These are phyloP conservation scores for Podilymbus podiceps DNA, from an alignment of 2,113 vertebrate genomes.

Conservation along the genomic window DNA sequence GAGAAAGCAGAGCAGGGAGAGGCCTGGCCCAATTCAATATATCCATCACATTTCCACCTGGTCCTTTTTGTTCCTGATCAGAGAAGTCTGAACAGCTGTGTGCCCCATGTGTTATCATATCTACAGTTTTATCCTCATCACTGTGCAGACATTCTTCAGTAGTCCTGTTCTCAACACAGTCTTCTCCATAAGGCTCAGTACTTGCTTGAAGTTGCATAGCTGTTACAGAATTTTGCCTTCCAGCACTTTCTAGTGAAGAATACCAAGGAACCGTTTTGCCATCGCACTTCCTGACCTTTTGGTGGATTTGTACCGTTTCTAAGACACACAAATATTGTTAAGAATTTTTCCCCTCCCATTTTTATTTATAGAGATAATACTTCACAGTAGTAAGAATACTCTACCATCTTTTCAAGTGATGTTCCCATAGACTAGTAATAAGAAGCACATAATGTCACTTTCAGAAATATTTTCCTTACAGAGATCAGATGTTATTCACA, in stretches of 20 bases:
- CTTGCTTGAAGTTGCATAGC: not conserved
- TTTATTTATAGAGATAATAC: not conserved
- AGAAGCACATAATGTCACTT: not conserved
- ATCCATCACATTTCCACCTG: conserved; percentile 61
- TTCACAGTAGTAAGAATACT: not conserved
- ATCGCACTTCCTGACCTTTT: not conserved
- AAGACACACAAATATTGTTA: not conserved
- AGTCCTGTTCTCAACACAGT: not conserved
- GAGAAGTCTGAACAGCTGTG: not conserved
- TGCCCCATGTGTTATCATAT: not conserved
- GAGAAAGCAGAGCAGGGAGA: conserved; percentile 85
- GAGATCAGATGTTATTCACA: not conserved
- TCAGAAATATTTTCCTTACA: not conserved
- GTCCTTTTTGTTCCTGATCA: not conserved
- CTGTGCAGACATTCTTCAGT: not conserved
- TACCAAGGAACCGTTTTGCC: not conserved
- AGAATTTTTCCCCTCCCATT: not conserved
- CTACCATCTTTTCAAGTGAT: not conserved
- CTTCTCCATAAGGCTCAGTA: not conserved
- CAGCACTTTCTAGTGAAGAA: not conserved
- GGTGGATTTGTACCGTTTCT: conserved; percentile 14
- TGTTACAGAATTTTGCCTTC: not conserved
- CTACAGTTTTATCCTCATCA: not conserved
- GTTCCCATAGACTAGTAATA: not conserved
- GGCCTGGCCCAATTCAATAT: conserved; percentile 79